Percentiles rank a stretch among this genome's conserved stretches.
Conservation (phyloP, 1,140 invertebrate species). For the Ephestia elutella region DNA sequence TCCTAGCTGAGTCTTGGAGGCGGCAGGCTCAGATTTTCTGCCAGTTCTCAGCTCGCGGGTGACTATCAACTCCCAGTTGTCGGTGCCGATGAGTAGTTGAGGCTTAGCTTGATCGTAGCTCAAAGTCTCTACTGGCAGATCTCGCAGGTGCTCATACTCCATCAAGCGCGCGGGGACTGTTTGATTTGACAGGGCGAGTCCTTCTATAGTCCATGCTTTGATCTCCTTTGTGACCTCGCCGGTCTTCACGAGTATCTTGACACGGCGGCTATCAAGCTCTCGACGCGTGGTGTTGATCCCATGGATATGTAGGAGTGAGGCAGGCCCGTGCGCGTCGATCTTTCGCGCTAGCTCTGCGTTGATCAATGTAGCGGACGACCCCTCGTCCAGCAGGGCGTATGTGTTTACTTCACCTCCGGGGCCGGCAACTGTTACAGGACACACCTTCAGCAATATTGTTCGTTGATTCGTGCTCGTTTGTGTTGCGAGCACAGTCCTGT, state of each 20-base stretch:
- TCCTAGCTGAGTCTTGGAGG: conserved; percentile 14
- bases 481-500: neutral
- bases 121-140: neutral
- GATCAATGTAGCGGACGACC: conserved; percentile 24
- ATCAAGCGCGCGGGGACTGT: too few relatives aligned
- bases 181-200: too few relatives aligned
- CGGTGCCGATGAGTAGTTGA: conserved; percentile 14
- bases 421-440: conserved; percentile 14
- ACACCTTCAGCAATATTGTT: conserved; percentile 19
- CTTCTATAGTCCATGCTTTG: too few relatives aligned
- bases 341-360: conserved; percentile 13
- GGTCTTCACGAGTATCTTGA: too few relatives aligned
- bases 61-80: conserved; percentile 20
- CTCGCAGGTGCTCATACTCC: too few relatives aligned
- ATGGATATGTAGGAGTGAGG: too few relatives aligned
- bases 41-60: conserved; percentile 13
- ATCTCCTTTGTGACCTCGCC: too few relatives aligned
- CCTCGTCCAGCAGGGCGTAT: conserved; percentile 26
- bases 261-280: too few relatives aligned
- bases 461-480: neutral
- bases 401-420: neutral
- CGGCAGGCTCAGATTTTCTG: conserved; percentile 12
- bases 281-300: too few relatives aligned
- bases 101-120: conserved; percentile 15
- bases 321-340: conserved; percentile 14